Base-by-base conservation (phyloP, 2,888 invertebrate species). In the Dioctria rufipes region DNA sequence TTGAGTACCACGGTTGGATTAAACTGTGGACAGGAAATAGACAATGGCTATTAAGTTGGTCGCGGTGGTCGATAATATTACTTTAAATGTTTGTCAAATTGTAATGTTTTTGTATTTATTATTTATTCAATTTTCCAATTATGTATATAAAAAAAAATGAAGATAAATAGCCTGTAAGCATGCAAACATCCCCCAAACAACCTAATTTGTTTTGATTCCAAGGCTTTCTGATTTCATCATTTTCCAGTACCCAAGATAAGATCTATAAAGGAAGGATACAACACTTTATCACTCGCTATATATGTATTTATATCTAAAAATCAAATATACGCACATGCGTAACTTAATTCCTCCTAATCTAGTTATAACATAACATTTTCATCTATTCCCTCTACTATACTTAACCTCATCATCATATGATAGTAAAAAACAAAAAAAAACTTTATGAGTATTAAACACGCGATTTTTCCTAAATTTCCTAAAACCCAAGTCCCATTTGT, bases 401-500 rank as follows among this genome's bases (percentile, higher is more conserved):
- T 11, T 25, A 25, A 25, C 25, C 25, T 25, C 25, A 25, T 54
- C 54, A 4, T 54, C 54, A n/a, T 54, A n/a, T 11, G 54, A 54
- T 54, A 54, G 54, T n/a, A 54, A 8, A 46, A 46, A 8, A n/a
- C n/a, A 54, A 8, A 0, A 25, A 25, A 25, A 25, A 25, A 0
- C 2, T 54, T 54, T 3, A 54, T n/a, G 54, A 54, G 54, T 54
- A 11, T n/a, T n/a, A 8, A 54, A n/a, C 54, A 54, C 54, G 54
- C 54, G 54, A 54, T n/a, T 54, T 54, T 54, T 2, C 54, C 54
- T 54, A 54, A 54, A 54, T 54, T 54, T 54, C 54, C n/a, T n/a
- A n/a, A 54, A 8, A 8, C 11, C 54, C n/a, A 11, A 54, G 11
- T n/a, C 54, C 54, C 54, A 54, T 54, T 54, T 54, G 54, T 54